phyloP scores from a whole-genome alignment of 2,797 vertebrate genomes.

The Salmo trutta region DNA sequence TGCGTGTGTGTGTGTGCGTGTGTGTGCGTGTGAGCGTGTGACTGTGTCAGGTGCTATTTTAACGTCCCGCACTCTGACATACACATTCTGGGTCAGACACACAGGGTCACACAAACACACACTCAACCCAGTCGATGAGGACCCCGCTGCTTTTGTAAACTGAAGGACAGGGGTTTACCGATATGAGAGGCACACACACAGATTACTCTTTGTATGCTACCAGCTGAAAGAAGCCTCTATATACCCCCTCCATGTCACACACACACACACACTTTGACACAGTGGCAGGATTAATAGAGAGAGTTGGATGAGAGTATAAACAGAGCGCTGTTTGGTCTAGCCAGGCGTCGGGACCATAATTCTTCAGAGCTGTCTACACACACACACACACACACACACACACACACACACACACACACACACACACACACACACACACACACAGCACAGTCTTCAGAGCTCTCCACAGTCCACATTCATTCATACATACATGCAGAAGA shows the following conservation, averaged over 20 bases:
- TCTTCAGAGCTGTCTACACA: constrained; percentile 53
- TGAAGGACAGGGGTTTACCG: constrained; percentile 35
- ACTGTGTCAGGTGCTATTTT: background rate
- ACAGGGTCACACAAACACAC: background rate
- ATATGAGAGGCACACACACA: constrained; percentile 26
- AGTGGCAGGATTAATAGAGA: constrained; percentile 53
- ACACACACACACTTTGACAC: constrained; percentile 29
- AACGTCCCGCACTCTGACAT: background rate
- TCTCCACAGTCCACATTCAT: constrained; percentile 42
- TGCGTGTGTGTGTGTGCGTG: background rate
- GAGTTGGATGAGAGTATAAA: constrained; percentile 60
- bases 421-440: constrained; percentile 31
- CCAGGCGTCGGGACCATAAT: constrained; percentile 60
- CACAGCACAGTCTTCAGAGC: constrained; percentile 33
- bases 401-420: constrained; percentile 11
- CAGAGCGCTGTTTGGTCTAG: constrained; percentile 61
- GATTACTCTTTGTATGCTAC: constrained; percentile 26
- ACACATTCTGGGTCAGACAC: too few relatives aligned
- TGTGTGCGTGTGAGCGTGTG: background rate
- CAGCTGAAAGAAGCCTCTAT: constrained; percentile 12
- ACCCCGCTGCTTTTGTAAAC: constrained; percentile 28
- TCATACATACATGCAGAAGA: background rate
- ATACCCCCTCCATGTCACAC: constrained; percentile 1
- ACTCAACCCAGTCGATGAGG: constrained; percentile 8
- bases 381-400: constrained; percentile 31